These are phyloP conservation scores for Lycocorax pyrrhopterus DNA, from an alignment of 2,113 vertebrate genomes.

Conservation along the genomic window DNA sequence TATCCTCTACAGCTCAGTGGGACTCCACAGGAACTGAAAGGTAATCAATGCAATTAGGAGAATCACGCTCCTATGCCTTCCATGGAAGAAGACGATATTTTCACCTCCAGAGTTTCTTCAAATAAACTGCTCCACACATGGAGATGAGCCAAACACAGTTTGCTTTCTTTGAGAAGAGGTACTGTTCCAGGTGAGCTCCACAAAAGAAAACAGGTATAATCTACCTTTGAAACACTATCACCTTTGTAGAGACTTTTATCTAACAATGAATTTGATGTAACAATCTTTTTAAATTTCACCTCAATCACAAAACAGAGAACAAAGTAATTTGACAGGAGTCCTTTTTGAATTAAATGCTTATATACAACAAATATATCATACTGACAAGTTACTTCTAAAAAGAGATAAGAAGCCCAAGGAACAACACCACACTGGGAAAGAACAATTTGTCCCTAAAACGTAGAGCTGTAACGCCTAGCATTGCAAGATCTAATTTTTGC, in stretches of 20 bases:
- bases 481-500: background rate
- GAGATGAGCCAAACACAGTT: background rate
- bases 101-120: background rate
- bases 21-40: background rate
- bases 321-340: background rate
- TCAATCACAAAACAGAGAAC: background rate
- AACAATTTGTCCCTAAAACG: background rate
- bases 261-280: background rate
- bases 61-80: background rate
- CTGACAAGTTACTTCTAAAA: background rate
- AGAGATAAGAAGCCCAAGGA: background rate
- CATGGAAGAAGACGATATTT: background rate
- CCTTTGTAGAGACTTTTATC: background rate
- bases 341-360: background rate
- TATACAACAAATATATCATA: background rate
- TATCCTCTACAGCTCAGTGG: background rate
- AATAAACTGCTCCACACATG: background rate
- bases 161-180: background rate
- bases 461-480: fast-evolving
- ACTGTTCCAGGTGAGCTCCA: background rate
- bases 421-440: background rate
- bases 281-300: background rate
- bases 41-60: background rate
- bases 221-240: background rate
- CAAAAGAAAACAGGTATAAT: background rate